Evolutionary conservation across 2,888 invertebrate species (phyloP), one percentile per base, ranked within the genome.

Genomic region (Drosophila gaucha): DNA sequence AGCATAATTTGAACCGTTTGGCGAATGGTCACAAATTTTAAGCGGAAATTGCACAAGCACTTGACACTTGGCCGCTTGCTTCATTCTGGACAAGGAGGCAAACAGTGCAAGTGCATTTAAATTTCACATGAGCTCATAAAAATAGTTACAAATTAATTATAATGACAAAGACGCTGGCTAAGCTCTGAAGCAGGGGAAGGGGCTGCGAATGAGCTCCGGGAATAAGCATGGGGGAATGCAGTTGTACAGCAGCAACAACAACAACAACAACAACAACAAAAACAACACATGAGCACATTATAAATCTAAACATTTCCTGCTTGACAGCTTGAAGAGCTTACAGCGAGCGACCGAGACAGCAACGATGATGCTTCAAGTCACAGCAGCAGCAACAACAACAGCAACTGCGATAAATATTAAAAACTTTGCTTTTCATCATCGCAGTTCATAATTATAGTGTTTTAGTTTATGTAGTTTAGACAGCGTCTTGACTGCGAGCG

Each of bases 71-170:
- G 31, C 51, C 67, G 30, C 30, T 20, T n/a, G 44, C 63, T 65
- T 56, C 46, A 80, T 80, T 69, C 67, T 51, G 60, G 75, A 49
- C 28, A 12, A 39, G 63, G 33, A 50, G 50, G 28, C 38, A 43
- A 35, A 38, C 35, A 49, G 33, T 39, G 56, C 36, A 36, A 72
- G 59, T 88, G 80, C 76, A 86, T 88, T 88, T 80, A 82, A 82
- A 82, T 88, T 82, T 86, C 80, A 72, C 86, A 88, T 82, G 88
- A 82, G 82, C 86, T 88, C 82, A 83, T 86, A 83, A 86, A 83
- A 88, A 88, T 84, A 86, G 85, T 84, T 86, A 88, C 88, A 88
- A 84, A 84, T 84, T 84, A 84, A 88, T 83, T 83, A 83, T 83
- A 88, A 88, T 88, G 83, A 77, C 82, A 82, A 83, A 86, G 60